Conservation (phyloP, 2,113 vertebrate species). For the Solea senegalensis region DNA sequence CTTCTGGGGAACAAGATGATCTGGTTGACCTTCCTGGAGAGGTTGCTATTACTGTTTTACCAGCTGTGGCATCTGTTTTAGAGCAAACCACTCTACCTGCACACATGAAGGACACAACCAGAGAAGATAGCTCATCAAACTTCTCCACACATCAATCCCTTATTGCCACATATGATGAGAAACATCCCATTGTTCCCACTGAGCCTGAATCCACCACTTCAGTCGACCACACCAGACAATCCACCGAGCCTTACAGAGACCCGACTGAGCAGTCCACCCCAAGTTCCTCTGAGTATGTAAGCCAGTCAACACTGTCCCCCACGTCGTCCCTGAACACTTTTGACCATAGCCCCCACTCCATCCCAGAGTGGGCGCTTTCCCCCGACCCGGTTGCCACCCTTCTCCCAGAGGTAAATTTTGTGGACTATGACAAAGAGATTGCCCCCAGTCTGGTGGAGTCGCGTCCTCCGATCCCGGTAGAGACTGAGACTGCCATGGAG, state of each 20-base stretch:
- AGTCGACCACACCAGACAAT: neutral
- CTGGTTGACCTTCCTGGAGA: neutral
- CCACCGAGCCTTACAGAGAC: neutral
- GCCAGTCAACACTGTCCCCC: neutral
- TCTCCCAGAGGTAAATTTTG: slow-evolving; percentile 24
- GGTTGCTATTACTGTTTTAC: slow-evolving; percentile 16
- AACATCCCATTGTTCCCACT: neutral
- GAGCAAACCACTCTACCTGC: slow-evolving; percentile 5
- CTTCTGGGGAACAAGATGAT: slow-evolving; percentile 11
- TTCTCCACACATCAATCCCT: neutral
- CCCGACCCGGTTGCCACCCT: slow-evolving; percentile 40
- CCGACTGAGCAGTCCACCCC: slow-evolving; percentile 1
- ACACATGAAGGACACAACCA: neutral
- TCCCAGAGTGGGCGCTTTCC: slow-evolving; percentile 38
- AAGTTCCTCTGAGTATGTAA: neutral
- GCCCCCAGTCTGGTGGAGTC: slow-evolving; percentile 34
- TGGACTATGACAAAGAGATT: slow-evolving; percentile 35
- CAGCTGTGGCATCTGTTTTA: slow-evolving; percentile 31
- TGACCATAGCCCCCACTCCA: slow-evolving; percentile 21
- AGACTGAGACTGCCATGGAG: slow-evolving; percentile 27
- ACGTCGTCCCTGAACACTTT: slow-evolving; percentile 26
- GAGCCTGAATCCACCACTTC: neutral
- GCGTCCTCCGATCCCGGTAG: neutral
- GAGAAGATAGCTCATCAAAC: neutral
- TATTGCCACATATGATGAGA: neutral